Evolutionary conservation across 2,888 invertebrate species (phyloP).

Genomic region (Folsomia manolachei): DNA sequence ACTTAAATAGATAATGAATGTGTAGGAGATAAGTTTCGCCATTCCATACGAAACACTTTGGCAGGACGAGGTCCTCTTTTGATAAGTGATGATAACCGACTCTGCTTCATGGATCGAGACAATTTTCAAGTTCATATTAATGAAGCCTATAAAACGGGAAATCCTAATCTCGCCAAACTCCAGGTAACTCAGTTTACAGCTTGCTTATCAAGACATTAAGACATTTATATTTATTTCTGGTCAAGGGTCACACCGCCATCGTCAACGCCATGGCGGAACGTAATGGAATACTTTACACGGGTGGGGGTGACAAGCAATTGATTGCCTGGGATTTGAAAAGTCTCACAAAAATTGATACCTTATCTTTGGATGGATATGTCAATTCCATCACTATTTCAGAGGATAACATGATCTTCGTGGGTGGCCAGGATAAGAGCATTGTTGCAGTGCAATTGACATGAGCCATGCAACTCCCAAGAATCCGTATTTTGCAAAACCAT

Average conservation of each 20-base stretch:
- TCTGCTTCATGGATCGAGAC: slow-evolving; percentile 59
- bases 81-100: slow-evolving; percentile 56
- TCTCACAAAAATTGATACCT: slow-evolving; percentile 49
- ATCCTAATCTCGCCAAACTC: slow-evolving; percentile 36
- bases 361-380: slow-evolving; percentile 54
- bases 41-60: slow-evolving; percentile 52
- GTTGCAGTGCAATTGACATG: slow-evolving; percentile 23
- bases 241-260: slow-evolving; percentile 41
- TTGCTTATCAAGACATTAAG: too few species aligned
- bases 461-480: too few species aligned
- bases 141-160: slow-evolving; percentile 56
- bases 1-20: too few species aligned
- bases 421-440: slow-evolving; percentile 40
- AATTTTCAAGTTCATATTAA: slow-evolving; percentile 61
- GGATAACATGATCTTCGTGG: slow-evolving; percentile 31
- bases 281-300: slow-evolving; percentile 51
- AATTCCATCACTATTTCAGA: slow-evolving; percentile 54
- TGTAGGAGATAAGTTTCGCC: slow-evolving; percentile 24
- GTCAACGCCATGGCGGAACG: slow-evolving; percentile 28
- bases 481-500: too few species aligned
- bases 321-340: slow-evolving; percentile 56
- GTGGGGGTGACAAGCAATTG: slow-evolving; percentile 58
- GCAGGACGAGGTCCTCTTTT: slow-evolving; percentile 59
- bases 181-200: too few species aligned
- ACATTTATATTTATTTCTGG: too few species aligned